These are phyloP conservation scores for Chorisops tibialis DNA, from an alignment of 2,888 invertebrate genomes.

Conservation along the genomic window DNA sequence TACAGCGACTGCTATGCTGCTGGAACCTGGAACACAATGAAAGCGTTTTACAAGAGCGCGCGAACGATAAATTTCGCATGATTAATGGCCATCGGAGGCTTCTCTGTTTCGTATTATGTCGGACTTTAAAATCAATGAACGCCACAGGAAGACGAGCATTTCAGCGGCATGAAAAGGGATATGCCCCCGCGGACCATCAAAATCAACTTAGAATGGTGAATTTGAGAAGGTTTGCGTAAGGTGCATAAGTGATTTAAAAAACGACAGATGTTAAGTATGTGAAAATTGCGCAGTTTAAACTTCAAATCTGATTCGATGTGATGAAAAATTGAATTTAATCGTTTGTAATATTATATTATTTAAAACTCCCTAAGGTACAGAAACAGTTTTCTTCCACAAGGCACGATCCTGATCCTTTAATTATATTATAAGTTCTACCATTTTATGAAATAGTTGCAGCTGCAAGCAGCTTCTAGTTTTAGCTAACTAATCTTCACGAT, in stretches of 20 bases:
- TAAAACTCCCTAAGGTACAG: too few relatives aligned
- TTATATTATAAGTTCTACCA: too few relatives aligned
- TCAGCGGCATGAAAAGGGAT: slow-evolving; percentile 16
- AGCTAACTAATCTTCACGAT: too few relatives aligned
- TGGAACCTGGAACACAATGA: slow-evolving; percentile 14
- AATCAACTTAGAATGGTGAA: slow-evolving; percentile 19
- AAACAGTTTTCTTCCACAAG: too few relatives aligned
- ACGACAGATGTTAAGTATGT: slow-evolving; percentile 11
- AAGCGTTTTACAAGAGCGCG: slow-evolving; percentile 27
- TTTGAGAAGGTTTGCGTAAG: slow-evolving; percentile 20
- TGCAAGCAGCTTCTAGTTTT: too few relatives aligned
- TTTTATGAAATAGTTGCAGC: too few relatives aligned
- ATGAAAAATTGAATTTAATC: too few relatives aligned
- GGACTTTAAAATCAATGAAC: slow-evolving; percentile 25
- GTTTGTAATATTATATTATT: too few relatives aligned
- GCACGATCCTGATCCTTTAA: too few relatives aligned
- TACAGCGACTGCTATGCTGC: neutral
- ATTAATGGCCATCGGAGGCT: slow-evolving; percentile 29
- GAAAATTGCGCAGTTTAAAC: too few relatives aligned
- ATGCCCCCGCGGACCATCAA: slow-evolving; percentile 16
- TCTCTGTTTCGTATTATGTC: slow-evolving; percentile 25
- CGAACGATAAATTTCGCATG: slow-evolving; percentile 34
- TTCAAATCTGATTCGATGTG: too few relatives aligned
- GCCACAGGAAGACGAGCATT: slow-evolving; percentile 22
- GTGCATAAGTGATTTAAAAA: slow-evolving; percentile 18